Base-by-base conservation (phyloP, 2,797 vertebrate species). In the Chaenodraco wilsoni region DNA sequence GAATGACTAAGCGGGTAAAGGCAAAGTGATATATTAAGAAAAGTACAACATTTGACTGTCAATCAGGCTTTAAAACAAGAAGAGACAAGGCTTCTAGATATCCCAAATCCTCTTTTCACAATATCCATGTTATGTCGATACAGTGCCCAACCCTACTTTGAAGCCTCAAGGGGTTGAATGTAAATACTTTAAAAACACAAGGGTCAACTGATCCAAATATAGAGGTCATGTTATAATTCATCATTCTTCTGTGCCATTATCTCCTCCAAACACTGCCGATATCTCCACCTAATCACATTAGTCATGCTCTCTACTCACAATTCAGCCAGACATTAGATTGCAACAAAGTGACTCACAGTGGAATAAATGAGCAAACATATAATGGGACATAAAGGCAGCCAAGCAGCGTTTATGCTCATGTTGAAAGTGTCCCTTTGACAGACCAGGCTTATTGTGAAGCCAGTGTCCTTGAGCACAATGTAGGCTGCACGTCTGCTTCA, bases 401-500 rank as follows among this genome's bases (percentile, higher is more conserved):
- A 37, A 8, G 75, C 82, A 71, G 76, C 65, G 37, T 13, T 37
- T 56, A 76, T 68, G 57, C 37, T 21, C 61, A 49, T 43, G 77
- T n/a, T 76, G 17, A 23, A 67, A 37, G 69, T n/a, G 57, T 50
- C 69, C 43, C 64, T 11, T n/a, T 89, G 83, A 86, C 86, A 85
- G 79, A 78, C 64, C n/a, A 63, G 59, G 41, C 63, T 7, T 69
- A 55, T 73, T 79, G 66, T 79, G 62, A 63, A 70, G 23, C 57
- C 81, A 67, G 81, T 62, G 83, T 80, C 78, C 78, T 86, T 87
- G 75, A 68, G 65, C 66, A 83, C 69, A 57, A 67, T 63, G 67
- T 78, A 37, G 31, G 51, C 66, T 65, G 59, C 64, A 45, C 7
- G 51, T 65, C 78, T 64, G 48, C 33, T 55, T 68, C 19, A 46